A percentile compares a stretch with the other conserved stretches of the same genome.
Conservation (phyloP, 2,797 vertebrate species). For the Phataginus tricuspis region DNA sequence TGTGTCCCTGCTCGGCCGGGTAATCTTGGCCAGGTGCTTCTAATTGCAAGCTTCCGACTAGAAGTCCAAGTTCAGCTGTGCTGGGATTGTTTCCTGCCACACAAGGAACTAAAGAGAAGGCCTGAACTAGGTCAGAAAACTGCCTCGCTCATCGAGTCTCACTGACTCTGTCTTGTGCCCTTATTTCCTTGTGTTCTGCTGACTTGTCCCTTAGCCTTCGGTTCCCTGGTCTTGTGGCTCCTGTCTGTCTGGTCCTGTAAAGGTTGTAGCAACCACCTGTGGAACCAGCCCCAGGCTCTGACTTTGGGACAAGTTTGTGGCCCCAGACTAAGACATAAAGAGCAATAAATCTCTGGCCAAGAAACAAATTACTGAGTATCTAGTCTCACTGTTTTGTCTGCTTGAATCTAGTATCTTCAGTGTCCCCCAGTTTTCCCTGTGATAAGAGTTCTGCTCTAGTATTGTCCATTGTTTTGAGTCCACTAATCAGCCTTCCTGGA, state of each 20-base stretch:
- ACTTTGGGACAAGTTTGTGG: background rate
- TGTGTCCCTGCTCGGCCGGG: background rate
- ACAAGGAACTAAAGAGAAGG: constrained; percentile 45
- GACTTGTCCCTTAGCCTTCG: background rate
- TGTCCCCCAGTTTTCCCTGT: background rate
- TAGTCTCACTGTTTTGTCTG: background rate
- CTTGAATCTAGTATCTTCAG: background rate
- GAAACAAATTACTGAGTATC: background rate
- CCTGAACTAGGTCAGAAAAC: constrained; percentile 71
- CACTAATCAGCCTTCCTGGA: background rate
- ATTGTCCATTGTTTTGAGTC: background rate
- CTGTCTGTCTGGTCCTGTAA: background rate
- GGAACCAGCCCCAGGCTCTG: background rate
- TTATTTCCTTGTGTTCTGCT: background rate
- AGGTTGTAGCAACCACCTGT: background rate
- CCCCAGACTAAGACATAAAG: background rate
- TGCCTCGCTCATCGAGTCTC: constrained; percentile 60
- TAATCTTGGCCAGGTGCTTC: constrained; percentile 54
- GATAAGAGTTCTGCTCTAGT: background rate
- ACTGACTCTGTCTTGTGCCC: background rate
- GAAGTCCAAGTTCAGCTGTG: constrained; percentile 55
- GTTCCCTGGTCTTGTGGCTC: background rate
- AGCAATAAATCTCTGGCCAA: background rate
- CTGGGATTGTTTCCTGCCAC: constrained; percentile 63
- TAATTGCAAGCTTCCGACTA: constrained; percentile 37